Percentiles rank a stretch among this genome's conserved stretches.
Evolutionary conservation across 2,797 vertebrate species (phyloP).

Genomic region (Pteronotus mesoamericanus): DNA sequence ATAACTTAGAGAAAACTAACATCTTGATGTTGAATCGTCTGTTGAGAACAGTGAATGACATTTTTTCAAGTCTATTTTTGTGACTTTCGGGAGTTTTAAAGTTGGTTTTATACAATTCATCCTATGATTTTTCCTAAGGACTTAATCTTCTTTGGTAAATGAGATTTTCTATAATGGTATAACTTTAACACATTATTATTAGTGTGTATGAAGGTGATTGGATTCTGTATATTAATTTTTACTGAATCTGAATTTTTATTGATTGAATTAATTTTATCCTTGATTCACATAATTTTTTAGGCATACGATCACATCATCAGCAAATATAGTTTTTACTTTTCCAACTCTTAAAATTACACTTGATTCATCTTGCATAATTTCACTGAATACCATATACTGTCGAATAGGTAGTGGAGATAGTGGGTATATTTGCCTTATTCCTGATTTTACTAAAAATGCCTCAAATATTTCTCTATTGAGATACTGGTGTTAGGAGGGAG

Average conservation of each 20-base stretch:
- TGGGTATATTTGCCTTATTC: not conserved
- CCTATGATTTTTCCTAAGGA: not conserved
- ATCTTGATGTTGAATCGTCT: not conserved
- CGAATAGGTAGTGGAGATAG: not conserved
- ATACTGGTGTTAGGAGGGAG: not conserved
- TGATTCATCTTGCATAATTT: not conserved
- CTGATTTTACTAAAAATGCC: not conserved
- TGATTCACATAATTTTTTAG: not conserved
- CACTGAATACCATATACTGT: not conserved
- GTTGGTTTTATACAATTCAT: not conserved
- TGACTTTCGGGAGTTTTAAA: not conserved
- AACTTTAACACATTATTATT: not conserved
- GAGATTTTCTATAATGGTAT: not conserved
- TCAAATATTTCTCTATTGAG: not conserved
- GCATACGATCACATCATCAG: not conserved
- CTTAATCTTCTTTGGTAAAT: slow-evolving; percentile 22
- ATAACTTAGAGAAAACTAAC: not conserved
- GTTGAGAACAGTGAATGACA: not conserved
- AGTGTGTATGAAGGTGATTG: not conserved
- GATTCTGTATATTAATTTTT: not conserved
- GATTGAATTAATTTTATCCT: not conserved
- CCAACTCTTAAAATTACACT: not conserved
- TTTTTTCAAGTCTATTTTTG: not conserved
- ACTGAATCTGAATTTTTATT: not conserved
- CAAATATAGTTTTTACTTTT: not conserved